Percentiles rank a stretch among this genome's conserved stretches.
phyloP scores from a whole-genome alignment of 2,113 vertebrate species.

The Leucoraja erinaceus region DNA sequence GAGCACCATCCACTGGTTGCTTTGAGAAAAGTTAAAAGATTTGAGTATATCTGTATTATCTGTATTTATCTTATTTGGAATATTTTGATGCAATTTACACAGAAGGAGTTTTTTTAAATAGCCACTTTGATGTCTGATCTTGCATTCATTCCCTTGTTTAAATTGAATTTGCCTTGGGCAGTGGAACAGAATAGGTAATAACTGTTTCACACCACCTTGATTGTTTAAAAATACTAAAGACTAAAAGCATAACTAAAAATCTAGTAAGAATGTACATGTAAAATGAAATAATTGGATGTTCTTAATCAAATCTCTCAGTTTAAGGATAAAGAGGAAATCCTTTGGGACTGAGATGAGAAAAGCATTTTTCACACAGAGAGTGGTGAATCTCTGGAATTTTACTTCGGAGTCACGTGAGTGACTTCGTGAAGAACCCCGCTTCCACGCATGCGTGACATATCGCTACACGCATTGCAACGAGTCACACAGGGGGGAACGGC shows the following conservation, averaged over 20 bases:
- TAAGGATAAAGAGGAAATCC: too few relatives aligned
- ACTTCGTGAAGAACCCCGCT: too few relatives aligned
- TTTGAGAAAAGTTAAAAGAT: not conserved
- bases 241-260: not conserved
- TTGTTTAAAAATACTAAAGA: not conserved
- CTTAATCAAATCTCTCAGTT: not conserved
- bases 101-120: not conserved
- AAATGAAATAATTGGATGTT: not conserved
- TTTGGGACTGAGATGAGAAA: too few relatives aligned
- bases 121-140: not conserved
- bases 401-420: too few relatives aligned
- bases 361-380: too few relatives aligned
- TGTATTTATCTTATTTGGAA: too few relatives aligned
- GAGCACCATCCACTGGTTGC: slow-evolving; percentile 20
- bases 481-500: too few relatives aligned
- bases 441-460: too few relatives aligned
- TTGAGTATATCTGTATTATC: too few relatives aligned
- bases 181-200: not conserved
- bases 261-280: not conserved
- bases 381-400: too few relatives aligned
- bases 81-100: not conserved
- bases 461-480: too few relatives aligned
- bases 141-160: too few relatives aligned
- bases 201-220: not conserved
- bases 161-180: not conserved